These are phyloP conservation scores for Dermatemys mawii DNA, from an alignment of 2,113 vertebrate species.

Conservation along the genomic window DNA sequence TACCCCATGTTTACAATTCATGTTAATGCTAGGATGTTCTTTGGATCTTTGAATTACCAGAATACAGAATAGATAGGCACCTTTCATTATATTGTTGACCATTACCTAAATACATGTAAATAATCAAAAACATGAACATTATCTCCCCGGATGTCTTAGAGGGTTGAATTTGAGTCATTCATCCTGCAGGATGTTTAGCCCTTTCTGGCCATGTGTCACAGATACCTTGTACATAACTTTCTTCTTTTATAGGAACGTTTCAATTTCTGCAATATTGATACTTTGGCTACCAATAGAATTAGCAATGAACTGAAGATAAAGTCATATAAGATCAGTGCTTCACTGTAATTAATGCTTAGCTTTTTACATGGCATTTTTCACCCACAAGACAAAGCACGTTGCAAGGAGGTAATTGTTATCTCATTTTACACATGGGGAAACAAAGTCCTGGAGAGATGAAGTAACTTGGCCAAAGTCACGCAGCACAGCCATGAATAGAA, in stretches of 20 bases:
- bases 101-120: too few relatives aligned
- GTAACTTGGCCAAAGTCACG: neutral
- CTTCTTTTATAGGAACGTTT: neutral
- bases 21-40: too few relatives aligned
- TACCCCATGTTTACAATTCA: too few relatives aligned
- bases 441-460: neutral
- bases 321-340: neutral
- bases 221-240: neutral
- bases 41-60: too few relatives aligned
- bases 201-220: too few relatives aligned
- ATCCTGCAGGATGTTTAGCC: too few relatives aligned
- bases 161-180: too few relatives aligned
- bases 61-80: too few relatives aligned
- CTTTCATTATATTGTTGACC: too few relatives aligned
- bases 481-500: neutral
- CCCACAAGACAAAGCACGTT: rapidly evolving
- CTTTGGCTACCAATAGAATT: neutral
- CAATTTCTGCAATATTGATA: neutral
- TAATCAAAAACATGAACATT: too few relatives aligned
- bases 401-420: neutral
- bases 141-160: too few relatives aligned
- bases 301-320: neutral
- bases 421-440: rapidly evolving
- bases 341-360: neutral
- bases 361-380: neutral